Base-by-base conservation (phyloP, 1,140 invertebrate species). In the Drosophila trapezifrons region DNA sequence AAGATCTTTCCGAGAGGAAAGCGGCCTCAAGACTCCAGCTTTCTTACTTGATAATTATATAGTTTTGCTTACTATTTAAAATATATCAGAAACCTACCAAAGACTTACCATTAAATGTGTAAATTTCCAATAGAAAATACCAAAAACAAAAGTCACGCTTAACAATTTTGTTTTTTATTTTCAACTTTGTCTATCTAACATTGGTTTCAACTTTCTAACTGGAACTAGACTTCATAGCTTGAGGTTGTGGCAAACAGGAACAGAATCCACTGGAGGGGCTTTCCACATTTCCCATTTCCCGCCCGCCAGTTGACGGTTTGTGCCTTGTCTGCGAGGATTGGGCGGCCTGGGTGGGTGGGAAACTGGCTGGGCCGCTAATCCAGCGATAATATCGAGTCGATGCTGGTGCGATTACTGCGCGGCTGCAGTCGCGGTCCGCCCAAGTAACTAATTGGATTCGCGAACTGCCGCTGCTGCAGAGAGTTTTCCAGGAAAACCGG, bases 371-470 rank as follows among this genome's bases (percentile, higher is more conserved):
- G 52, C 25, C 42, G 66, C 63, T 93, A 96, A 91, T 96, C 95
- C 87, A 96, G 81, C 40, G 95, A 96, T 70, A 96, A 84, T 71
- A 96, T 92, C 57, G 95, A 96, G 91, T 96, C 95, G 76, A 95
- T 92, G 76, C 95, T 96, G 62, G 93, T 93, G 83, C 93, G 92
- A 80, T 93, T 93, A 52, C 92, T 87, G 65, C 92, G 93, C 55
- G 92, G 77, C 40, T 93, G 91, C 71, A 95, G 91, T 77, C 93
- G 93, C 22, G 95, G 94, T 77, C 95, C 95, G 52, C 95, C 95
- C 64, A 96, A 93, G 91, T 96, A 96, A 92, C 95, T 96, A 79
- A 96, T 92, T 42, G 95, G 95, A 92, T 95, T 95, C 71, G 92
- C 93, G 91, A 95, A 96, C 66, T 94, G 94, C 64, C 95, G 93